Evolutionary conservation across 2,888 invertebrate genomes (phyloP).

Genomic region (Lasioglossum oenotherae): DNA sequence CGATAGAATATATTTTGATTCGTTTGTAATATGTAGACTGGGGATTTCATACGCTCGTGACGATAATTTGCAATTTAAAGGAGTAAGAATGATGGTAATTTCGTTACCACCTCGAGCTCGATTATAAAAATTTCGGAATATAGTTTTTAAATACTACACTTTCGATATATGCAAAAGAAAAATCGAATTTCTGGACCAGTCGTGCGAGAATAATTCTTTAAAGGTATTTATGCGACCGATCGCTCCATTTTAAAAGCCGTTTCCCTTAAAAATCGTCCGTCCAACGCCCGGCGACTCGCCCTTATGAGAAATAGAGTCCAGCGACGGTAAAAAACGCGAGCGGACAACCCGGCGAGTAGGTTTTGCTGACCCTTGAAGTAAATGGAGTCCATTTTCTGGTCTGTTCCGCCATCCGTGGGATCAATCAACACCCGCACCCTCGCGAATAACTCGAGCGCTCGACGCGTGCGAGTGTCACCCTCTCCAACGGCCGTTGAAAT

Average conservation of each 20-base stretch:
- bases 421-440: slow-evolving; percentile 59
- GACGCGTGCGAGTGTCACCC: slow-evolving; percentile 46
- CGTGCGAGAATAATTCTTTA: background rate
- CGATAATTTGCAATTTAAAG: too few species aligned
- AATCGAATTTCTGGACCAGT: background rate
- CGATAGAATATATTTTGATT: too few species aligned
- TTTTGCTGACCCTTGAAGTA: slow-evolving; percentile 57
- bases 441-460: slow-evolving; percentile 28
- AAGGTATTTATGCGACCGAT: background rate
- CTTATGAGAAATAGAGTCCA: slow-evolving; percentile 19
- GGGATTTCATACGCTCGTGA: too few species aligned
- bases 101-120: too few species aligned
- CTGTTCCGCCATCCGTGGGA: slow-evolving; percentile 40
- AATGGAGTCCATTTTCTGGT: slow-evolving; percentile 61
- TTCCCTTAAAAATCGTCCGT: slow-evolving; percentile 13
- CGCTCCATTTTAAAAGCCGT: background rate
- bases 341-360: slow-evolving; percentile 34
- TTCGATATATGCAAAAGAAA: background rate
- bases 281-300: background rate
- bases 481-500: background rate
- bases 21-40: too few species aligned
- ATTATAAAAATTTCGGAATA: too few species aligned
- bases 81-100: too few species aligned
- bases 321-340: slow-evolving; percentile 34
- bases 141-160: background rate